These are phyloP conservation scores for Frankliniella intonsa DNA, from an alignment of 2,888 invertebrate species.

Conservation along the genomic window DNA sequence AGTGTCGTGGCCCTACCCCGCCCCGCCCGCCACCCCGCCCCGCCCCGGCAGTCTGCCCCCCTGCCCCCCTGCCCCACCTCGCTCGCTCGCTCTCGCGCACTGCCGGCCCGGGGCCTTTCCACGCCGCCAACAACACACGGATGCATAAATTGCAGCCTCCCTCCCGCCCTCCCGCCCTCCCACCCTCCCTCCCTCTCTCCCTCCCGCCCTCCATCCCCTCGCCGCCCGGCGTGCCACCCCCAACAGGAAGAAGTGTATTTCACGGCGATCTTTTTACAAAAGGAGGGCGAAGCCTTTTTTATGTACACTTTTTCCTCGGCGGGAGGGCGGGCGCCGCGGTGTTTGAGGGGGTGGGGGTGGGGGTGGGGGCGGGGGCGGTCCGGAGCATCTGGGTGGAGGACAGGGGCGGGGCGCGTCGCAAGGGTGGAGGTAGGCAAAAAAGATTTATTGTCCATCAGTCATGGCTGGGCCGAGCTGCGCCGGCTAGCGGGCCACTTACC, in stretches of 20 bases:
- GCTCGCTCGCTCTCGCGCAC: slow-evolving; percentile 41
- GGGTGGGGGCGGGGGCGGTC: background rate
- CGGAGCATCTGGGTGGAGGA: background rate
- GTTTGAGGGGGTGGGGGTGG: background rate
- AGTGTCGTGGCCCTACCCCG: background rate
- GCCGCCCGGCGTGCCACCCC: background rate
- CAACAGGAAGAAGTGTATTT: background rate
- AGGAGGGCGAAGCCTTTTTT: background rate
- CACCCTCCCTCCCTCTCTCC: no score
- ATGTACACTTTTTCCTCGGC: background rate
- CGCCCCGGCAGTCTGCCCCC: slow-evolving; percentile 42
- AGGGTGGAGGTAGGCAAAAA: background rate
- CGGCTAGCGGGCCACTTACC: no score
- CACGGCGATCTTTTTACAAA: slow-evolving; percentile 1
- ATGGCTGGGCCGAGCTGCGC: background rate
- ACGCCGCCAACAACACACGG: slow-evolving; percentile 39
- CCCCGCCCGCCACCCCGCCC: background rate
- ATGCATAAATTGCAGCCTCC: background rate
- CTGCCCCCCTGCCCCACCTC: no score
- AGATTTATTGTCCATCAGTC: slow-evolving; percentile 2
- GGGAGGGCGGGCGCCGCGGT: no score
- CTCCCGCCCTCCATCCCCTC: no score
- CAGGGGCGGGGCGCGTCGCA: background rate
- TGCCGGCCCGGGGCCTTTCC: slow-evolving; percentile 46
- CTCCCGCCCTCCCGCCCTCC: no score